phyloP scores from a whole-genome alignment of 2,888 invertebrate genomes.

The Dasysyrphus albostriatus region DNA sequence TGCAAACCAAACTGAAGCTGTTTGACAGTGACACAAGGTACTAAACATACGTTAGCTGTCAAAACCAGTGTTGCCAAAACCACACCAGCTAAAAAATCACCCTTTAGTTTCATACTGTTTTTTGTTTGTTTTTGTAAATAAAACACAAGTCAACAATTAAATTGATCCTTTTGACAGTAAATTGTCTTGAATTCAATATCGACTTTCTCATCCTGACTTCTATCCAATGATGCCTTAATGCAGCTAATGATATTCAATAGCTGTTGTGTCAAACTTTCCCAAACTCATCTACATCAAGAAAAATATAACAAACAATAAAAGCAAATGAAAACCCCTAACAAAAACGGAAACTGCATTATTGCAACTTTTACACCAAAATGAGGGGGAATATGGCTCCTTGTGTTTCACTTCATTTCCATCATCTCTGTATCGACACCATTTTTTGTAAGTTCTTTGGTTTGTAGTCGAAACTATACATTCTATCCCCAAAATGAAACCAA shows the following conservation, averaged over 20 bases:
- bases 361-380: constrained; percentile 30
- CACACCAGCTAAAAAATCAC: too few relatives aligned
- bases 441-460: constrained; percentile 57
- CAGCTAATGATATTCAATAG: constrained; percentile 24
- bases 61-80: too few relatives aligned
- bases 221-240: not conserved
- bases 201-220: not conserved
- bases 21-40: too few relatives aligned
- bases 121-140: too few relatives aligned
- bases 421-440: constrained; percentile 12
- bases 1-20: too few relatives aligned
- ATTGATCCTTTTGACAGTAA: not conserved
- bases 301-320: not conserved
- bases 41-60: too few relatives aligned
- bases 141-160: not conserved
- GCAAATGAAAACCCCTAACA: not conserved
- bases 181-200: not conserved
- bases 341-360: constrained; percentile 20
- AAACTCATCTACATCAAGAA: constrained; percentile 16
- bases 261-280: constrained; percentile 11
- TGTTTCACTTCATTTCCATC: not conserved
- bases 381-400: constrained; percentile 10
- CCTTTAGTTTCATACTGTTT: too few relatives aligned
- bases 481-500: constrained; percentile 9
- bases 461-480: constrained; percentile 25